Base-by-base conservation (phyloP, 92 coral and sea anemone genomes). In the Palythoa caribaeorum region DNA sequence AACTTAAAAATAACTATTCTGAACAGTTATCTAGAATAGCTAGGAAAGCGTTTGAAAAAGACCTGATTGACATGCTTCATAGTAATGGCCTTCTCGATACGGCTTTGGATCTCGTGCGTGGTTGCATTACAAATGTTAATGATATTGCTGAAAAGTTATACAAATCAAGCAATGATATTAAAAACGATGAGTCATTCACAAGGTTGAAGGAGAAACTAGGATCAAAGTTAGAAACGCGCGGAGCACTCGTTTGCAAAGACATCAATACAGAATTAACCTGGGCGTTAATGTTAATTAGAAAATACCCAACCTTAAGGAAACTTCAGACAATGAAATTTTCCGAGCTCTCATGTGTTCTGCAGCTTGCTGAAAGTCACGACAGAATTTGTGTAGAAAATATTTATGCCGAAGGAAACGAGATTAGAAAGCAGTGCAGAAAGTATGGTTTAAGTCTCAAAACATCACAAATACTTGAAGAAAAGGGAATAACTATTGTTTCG, bases 391-490 rank as follows among this genome's bases (percentile, higher is more conserved):
- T 79, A 36, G 73, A 79, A 59, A 40, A 79, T 14, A n/a, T 79
- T 10, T 79, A 38, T 38, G 17, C 36, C 9, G 84, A 79, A 62
- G 84, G 84, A 60, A 59, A 13, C 21, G 54, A 38, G 1, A 62
- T 79, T 38, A 79, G 84, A 38, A 60, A 62, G 53, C 71, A 59
- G n/a, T 79, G 84, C 55, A 62, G 12, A 60, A 60, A 9, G 6
- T 79, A 59, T 79, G 84, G 84, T 8, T 19, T 79, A 9, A 63
- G 72, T 17, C 84, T 62, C 11, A 15, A 79, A 44, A 39, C 72
- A 39, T 62, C 73, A 38, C 71, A 79, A n/a, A 59, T 17, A 11
- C 35, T 62, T 14, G 84, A 79, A 38, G 14, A 62, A 60, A 62
- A 17, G 44, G 84, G 84, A 14, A 20, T 79, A 17, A 38, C 17